These are phyloP conservation scores for Brachymystax lenok DNA, from an alignment of 2,797 vertebrate genomes.

Conservation along the genomic window DNA sequence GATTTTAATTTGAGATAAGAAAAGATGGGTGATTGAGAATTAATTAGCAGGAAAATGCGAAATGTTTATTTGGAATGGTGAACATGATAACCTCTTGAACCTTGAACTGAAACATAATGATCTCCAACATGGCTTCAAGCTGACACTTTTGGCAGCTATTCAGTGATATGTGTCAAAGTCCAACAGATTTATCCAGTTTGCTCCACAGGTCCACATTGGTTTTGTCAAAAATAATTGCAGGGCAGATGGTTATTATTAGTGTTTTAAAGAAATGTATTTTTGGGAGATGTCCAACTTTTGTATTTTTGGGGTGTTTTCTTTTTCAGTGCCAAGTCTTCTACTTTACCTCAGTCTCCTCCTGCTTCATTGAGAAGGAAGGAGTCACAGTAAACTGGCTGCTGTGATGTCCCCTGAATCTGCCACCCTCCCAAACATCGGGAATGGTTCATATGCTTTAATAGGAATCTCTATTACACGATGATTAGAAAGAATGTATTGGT, in stretches of 20 bases:
- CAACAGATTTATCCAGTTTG: not conserved
- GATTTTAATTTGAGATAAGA: not conserved
- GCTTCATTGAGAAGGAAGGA: not conserved
- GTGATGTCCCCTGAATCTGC: constrained; percentile 2
- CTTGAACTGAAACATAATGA: not conserved
- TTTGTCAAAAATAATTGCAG: too few species aligned
- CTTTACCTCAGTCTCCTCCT: not conserved
- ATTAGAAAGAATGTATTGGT: not conserved
- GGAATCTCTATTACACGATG: not conserved
- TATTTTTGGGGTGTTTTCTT: not conserved
- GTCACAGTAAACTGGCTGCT: constrained; percentile 17
- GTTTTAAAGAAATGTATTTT: not conserved
- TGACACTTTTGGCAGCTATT: not conserved
- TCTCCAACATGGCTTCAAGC: not conserved
- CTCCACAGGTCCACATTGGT: constrained; percentile 4
- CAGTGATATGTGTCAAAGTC: not conserved
- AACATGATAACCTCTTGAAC: not conserved
- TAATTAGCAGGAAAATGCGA: not conserved
- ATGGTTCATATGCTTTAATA: not conserved
- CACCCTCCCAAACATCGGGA: not conserved
- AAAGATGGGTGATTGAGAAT: not conserved
- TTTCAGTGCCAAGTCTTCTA: constrained; percentile 26
- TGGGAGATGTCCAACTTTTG: not conserved
- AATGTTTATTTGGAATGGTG: not conserved
- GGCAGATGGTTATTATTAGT: not conserved